Conservation (phyloP, 2,888 invertebrate genomes). For the Tiliacea aurago region DNA sequence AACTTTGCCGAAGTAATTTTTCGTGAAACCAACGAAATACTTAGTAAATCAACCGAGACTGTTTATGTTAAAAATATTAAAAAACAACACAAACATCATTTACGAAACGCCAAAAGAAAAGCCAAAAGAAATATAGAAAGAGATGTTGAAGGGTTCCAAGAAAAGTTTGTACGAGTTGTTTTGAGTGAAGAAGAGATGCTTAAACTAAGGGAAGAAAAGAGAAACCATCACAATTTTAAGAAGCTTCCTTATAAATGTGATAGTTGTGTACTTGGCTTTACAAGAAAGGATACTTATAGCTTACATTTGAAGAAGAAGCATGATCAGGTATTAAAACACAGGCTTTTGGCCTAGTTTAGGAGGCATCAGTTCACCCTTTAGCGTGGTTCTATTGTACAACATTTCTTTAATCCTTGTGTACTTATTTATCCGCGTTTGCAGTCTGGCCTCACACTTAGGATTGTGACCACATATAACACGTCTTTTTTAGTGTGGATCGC, state of each 20-base stretch:
- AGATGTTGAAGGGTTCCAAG: conserved; percentile 24
- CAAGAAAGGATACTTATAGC: conserved; percentile 70
- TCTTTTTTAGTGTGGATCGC: no score
- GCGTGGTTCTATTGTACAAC: no score
- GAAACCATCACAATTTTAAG: conserved; percentile 79
- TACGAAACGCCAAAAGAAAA: not conserved
- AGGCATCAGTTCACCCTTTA: no score
- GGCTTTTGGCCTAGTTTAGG: no score
- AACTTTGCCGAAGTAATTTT: not conserved
- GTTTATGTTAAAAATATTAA: conserved; percentile 9
- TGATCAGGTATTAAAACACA: conserved; percentile 73
- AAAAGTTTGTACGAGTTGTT: conserved; percentile 71
- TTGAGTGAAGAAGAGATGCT: conserved; percentile 77
- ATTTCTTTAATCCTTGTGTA: no score
- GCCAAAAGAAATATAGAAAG: conserved; percentile 11
- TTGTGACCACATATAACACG: not conserved
- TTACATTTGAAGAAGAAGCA: conserved; percentile 75
- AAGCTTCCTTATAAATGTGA: conserved; percentile 81
- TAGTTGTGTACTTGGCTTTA: conserved; percentile 80
- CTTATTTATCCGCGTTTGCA: no score
- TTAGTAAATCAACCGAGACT: not conserved
- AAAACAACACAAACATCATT: conserved; percentile 9
- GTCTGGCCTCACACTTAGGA: no score
- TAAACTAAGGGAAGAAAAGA: conserved; percentile 75
- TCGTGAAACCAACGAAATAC: not conserved